Conservation (phyloP, 2,113 vertebrate species). For the Pachyramphus minor region DNA sequence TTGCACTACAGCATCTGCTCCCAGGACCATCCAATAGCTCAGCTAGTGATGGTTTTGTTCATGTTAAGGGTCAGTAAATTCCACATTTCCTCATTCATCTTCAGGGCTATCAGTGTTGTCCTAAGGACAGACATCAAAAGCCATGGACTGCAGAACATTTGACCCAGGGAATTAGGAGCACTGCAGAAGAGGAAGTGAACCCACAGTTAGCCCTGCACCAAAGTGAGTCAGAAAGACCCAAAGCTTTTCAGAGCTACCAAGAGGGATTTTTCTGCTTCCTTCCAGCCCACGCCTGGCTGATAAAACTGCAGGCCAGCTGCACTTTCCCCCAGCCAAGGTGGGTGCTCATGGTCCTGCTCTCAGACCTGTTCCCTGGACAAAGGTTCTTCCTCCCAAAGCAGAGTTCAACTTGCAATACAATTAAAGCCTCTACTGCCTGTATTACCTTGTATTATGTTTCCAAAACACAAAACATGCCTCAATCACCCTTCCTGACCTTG, state of each 20-base stretch:
- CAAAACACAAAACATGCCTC: not conserved
- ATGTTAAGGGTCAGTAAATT: not conserved
- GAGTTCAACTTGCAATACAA: fast-evolving
- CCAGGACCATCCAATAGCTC: not conserved
- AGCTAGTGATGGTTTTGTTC: fast-evolving
- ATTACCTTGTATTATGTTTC: not conserved
- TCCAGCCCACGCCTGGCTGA: not conserved
- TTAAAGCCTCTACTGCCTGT: not conserved
- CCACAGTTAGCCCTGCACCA: not conserved
- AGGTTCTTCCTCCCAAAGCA: not conserved
- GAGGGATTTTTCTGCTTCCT: not conserved
- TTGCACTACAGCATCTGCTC: not conserved
- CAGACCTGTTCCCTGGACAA: not conserved
- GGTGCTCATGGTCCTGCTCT: not conserved
- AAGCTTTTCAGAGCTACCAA: not conserved
- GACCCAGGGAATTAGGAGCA: not conserved
- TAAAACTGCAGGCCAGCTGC: not conserved
- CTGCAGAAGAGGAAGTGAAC: not conserved
- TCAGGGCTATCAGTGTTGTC: not conserved
- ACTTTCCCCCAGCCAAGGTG: not conserved
- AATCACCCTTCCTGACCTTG: not conserved
- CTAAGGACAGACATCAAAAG: not conserved
- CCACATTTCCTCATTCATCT: not conserved
- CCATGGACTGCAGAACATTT: not conserved
- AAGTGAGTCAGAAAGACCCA: not conserved